Percentiles rank a stretch among this genome's conserved stretches.
These are phyloP conservation scores for Chaetophractus vellerosus DNA, from an alignment of 2,797 vertebrate genomes.

Conservation along the genomic window DNA sequence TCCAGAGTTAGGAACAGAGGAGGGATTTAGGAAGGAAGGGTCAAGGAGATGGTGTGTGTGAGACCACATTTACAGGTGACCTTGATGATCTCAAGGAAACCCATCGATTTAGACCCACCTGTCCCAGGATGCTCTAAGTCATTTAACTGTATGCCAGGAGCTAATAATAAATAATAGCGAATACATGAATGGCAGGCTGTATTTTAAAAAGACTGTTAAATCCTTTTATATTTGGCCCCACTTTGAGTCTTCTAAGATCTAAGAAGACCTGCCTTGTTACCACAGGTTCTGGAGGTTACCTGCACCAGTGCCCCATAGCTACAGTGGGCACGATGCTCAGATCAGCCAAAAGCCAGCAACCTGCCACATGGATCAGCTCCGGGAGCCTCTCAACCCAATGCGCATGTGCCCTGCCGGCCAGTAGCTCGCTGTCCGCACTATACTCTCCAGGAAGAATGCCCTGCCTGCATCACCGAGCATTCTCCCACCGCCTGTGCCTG, in stretches of 20 bases:
- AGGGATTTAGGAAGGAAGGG: background rate
- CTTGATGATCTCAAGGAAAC: background rate
- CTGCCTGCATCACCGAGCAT: background rate
- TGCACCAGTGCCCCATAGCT: background rate
- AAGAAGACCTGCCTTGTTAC: background rate
- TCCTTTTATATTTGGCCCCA: background rate
- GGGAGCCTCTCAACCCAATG: background rate
- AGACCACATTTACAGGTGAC: background rate
- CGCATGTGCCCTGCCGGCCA: background rate
- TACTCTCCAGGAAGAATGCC: background rate
- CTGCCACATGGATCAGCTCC: too few species aligned
- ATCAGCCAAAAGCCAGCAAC: background rate
- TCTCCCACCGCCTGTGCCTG: background rate
- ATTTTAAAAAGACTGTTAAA: background rate
- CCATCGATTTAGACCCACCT: background rate
- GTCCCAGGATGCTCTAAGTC: background rate
- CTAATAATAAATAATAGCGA: background rate
- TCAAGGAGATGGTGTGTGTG: background rate
- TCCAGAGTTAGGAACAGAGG: rapidly evolving
- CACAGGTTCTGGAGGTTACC: background rate
- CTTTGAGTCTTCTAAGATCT: background rate
- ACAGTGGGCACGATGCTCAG: background rate
- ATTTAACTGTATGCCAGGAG: background rate
- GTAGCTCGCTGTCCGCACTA: too few species aligned
- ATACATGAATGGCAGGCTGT: rapidly evolving